Conservation (phyloP, 2,888 invertebrate genomes). For the Metallyticus violacea region DNA sequence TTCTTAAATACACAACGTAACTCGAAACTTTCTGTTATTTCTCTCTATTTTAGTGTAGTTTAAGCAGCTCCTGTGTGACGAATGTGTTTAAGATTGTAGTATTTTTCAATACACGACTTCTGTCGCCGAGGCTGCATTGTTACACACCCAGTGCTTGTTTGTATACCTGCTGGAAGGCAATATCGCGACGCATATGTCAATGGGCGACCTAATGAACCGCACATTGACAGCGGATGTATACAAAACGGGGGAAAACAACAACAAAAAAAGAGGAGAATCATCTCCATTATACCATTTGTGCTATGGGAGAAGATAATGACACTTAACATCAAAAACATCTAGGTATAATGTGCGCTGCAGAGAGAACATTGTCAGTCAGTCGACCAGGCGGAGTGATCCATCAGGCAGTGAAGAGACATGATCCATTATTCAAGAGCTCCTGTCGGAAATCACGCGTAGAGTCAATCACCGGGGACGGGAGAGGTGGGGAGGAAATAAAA, state of each 20-base stretch:
- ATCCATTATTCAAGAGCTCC: slow-evolving; percentile 31
- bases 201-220: neutral
- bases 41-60: no score
- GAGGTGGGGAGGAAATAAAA: neutral
- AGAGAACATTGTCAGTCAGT: slow-evolving; percentile 14
- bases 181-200: neutral
- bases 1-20: no score
- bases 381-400: slow-evolving; percentile 28
- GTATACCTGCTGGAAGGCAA: neutral
- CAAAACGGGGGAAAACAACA: neutral
- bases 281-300: neutral
- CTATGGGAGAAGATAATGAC: neutral
- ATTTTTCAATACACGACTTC: no score
- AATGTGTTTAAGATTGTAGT: no score
- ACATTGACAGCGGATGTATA: neutral
- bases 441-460: slow-evolving; percentile 33
- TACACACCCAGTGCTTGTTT: no score
- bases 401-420: slow-evolving; percentile 31
- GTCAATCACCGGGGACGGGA: slow-evolving; percentile 30
- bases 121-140: no score
- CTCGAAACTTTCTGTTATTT: no score
- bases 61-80: no score
- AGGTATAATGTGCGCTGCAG: neutral
- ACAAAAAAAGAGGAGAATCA: no score
- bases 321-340: neutral